Base-by-base conservation (phyloP, 2,888 invertebrate species). In the Parnassius glacialis region DNA sequence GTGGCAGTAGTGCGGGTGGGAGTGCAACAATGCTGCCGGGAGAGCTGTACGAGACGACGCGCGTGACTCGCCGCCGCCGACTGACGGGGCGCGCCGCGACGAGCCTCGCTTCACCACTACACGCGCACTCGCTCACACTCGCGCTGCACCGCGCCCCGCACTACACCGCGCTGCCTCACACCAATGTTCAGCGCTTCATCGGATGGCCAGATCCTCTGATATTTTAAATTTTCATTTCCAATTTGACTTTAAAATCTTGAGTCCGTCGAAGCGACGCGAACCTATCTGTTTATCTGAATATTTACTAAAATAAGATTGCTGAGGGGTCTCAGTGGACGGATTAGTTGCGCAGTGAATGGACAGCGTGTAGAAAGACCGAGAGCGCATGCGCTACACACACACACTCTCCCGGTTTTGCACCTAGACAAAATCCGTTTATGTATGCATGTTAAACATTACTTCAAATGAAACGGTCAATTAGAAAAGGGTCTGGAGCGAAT, bases 41-140 rank as follows among this genome's bases (percentile, higher is more conserved):
- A 79, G 81, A 81, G 75, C 73, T 79, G 76, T 75, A 85, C 86
- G 48, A 85, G 83, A 87, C 90, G 85, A 86, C 88, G 84, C 87
- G 90, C 87, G 87, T 87, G 90, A 87, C 87, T 89, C 83, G 88
- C 86, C 83, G 87, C 84, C 89, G 89, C 85, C 89, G 86, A 90
- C 90, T 90, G 90, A 89, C 87, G 88, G 86, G 80, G 84, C 87
- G 87, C 87, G 85, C 87, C 85, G 86, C 85, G 83, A 76, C 85
- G 82, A 81, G 78, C 77, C 83, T 78, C 80, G 76, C 74, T 75
- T 72, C 80, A 87, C 87, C 79, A 74, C 70, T 75, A 76, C 79
- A 77, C 74, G 74, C 84, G 79, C 86, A 87, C 85, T 84, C 81
- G 84, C 90, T 84, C 87, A 84, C 76, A 73, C 77, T 81, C 85